A percentile compares a stretch with the other conserved stretches of the same genome.
Conservation (phyloP, 2,888 invertebrate genomes). For the Drosophila mercatorum region DNA sequence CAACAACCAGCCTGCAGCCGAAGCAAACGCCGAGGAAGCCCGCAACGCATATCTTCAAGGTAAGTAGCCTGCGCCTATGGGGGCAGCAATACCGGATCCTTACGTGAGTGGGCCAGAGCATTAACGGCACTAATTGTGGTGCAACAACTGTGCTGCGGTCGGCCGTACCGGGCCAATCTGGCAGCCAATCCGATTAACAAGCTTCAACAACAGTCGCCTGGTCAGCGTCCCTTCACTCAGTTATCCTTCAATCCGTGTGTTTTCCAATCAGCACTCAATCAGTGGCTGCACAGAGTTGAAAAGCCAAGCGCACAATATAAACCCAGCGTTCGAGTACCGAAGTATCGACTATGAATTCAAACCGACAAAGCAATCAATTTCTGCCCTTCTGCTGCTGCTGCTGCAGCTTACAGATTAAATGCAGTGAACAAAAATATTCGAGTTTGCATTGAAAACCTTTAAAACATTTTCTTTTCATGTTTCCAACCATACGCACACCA, state of each 20-base stretch:
- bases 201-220: conserved; percentile 52
- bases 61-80: conserved; percentile 41
- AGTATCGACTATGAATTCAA: conserved; percentile 51
- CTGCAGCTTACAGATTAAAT: conserved; percentile 65
- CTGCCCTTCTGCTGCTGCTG: conserved; percentile 41
- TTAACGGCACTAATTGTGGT: conserved; percentile 59
- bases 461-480: conserved; percentile 64
- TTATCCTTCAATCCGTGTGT: conserved; percentile 60
- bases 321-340: conserved; percentile 45
- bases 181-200: conserved; percentile 50
- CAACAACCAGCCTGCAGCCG: conserved; percentile 84
- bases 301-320: conserved; percentile 71
- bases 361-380: conserved; percentile 79
- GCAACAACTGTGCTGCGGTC: conserved; percentile 26
- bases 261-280: conserved; percentile 81
- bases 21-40: conserved; percentile 77
- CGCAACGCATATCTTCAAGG: conserved; percentile 77
- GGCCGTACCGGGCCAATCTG: conserved; percentile 7
- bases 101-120: neutral
- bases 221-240: conserved; percentile 23
- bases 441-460: conserved; percentile 57
- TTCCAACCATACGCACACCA: conserved; percentile 50
- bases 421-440: conserved; percentile 46
- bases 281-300: conserved; percentile 60
- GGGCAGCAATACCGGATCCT: neutral